These are phyloP conservation scores for Bubo scandiacus DNA, from an alignment of 2,113 vertebrate genomes.

Conservation along the genomic window DNA sequence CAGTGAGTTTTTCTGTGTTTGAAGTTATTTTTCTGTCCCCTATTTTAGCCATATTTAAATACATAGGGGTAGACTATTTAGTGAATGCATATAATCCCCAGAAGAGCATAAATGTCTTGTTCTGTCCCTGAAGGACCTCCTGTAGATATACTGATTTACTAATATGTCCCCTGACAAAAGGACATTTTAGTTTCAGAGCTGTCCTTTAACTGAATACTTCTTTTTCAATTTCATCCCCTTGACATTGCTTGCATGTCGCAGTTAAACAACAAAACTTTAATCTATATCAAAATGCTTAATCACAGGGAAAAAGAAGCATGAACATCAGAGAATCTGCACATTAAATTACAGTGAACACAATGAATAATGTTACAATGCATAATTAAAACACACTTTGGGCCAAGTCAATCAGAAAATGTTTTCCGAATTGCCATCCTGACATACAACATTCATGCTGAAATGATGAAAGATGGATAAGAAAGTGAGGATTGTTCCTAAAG, in stretches of 20 bases:
- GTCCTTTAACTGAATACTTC: neutral
- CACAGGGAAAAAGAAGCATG: neutral
- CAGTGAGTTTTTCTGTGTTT: neutral
- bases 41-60: neutral
- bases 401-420: neutral
- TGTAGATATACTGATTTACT: neutral
- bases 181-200: neutral
- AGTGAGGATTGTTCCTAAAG: neutral
- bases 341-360: neutral
- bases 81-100: neutral
- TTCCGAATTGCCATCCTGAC: neutral
- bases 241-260: neutral
- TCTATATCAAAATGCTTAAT: constrained; percentile 3
- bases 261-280: constrained; percentile 33
- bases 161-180: constrained; percentile 25
- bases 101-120: neutral
- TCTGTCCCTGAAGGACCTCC: neutral
- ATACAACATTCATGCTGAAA: neutral
- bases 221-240: constrained; percentile 1
- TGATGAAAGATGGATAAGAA: neutral
- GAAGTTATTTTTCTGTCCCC: neutral
- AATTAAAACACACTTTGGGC: neutral
- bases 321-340: neutral
- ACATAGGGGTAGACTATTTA: neutral
- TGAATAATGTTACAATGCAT: neutral